Evolutionary conservation across 2,113 vertebrate genomes (phyloP).

Genomic region (Tylochromis polylepis): DNA sequence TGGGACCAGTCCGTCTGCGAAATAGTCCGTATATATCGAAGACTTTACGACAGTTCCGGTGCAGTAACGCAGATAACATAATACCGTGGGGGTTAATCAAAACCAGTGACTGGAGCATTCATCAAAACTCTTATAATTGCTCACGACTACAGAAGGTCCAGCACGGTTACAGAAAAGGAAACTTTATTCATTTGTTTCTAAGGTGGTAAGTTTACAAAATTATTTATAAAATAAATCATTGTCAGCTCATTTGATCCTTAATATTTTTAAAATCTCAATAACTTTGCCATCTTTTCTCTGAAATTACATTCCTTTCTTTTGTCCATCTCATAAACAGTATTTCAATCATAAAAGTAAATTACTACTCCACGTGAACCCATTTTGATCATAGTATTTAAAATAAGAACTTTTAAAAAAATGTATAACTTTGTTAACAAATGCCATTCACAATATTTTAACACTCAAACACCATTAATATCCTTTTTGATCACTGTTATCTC

Average conservation of each 20-base stretch:
- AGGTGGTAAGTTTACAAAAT: background rate
- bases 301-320: background rate
- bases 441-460: background rate
- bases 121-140: background rate
- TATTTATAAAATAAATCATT: background rate
- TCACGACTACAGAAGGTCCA: background rate
- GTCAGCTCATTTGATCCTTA: background rate
- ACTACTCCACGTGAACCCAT: background rate
- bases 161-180: background rate
- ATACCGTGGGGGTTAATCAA: background rate
- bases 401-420: too few relatives aligned
- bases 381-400: background rate
- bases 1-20: conserved; percentile 21
- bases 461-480: background rate
- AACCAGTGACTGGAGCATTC: background rate
- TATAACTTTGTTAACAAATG: background rate
- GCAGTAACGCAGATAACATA: background rate
- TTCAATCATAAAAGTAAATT: background rate
- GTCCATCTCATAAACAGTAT: background rate
- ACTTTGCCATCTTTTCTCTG: background rate
- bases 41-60: conserved; percentile 3
- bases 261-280: background rate
- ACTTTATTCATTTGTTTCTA: too few relatives aligned
- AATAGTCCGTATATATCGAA: background rate
- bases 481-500: background rate